Evolutionary conservation across 2,797 vertebrate species (phyloP).

Genomic region (Thamnophis elegans): DNA sequence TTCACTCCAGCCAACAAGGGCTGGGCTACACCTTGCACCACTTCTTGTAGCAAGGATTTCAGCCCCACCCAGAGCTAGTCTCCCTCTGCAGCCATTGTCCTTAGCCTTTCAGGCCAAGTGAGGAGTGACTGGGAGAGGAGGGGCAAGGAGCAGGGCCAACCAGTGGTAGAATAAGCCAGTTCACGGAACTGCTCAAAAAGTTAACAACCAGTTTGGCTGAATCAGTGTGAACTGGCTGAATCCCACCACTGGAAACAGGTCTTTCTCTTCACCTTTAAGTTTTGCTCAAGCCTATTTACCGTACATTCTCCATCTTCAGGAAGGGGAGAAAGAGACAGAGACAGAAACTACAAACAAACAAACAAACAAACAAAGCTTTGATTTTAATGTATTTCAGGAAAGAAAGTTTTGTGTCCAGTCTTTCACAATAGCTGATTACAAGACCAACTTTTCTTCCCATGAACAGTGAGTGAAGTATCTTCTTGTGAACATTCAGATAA

Average conservation of each 20-base stretch:
- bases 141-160: too few species aligned
- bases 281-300: not conserved
- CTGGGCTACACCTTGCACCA: too few species aligned
- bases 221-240: too few species aligned
- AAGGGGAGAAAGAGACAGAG: not conserved
- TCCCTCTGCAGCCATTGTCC: too few species aligned
- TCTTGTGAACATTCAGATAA: not conserved
- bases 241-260: not conserved
- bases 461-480: not conserved
- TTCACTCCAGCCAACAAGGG: rapidly evolving
- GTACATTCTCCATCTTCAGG: not conserved
- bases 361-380: not conserved
- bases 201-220: too few species aligned
- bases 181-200: too few species aligned
- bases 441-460: not conserved
- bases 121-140: too few species aligned
- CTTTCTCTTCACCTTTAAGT: not conserved
- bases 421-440: not conserved
- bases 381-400: not conserved
- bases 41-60: too few species aligned
- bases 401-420: not conserved
- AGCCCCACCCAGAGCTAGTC: too few species aligned
- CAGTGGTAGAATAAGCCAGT: too few species aligned
- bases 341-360: not conserved
- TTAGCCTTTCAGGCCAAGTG: too few species aligned